Conservation (phyloP, 2,797 vertebrate genomes). For the Onychomys leucogaster region DNA sequence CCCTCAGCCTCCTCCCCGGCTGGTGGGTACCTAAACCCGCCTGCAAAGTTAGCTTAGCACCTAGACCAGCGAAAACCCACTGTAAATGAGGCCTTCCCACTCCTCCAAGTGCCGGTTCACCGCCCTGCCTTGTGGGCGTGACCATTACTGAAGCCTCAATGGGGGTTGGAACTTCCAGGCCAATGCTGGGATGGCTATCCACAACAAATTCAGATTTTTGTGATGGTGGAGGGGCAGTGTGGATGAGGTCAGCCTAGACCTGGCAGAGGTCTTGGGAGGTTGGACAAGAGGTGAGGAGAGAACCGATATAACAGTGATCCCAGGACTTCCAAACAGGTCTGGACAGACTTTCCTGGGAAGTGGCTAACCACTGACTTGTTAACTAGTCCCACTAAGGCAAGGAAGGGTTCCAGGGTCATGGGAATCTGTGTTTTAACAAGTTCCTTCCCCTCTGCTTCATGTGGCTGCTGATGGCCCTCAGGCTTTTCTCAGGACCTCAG, state of each 20-base stretch:
- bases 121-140: too few relatives aligned
- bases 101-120: too few relatives aligned
- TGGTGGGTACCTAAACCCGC: too few relatives aligned
- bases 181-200: too few relatives aligned
- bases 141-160: too few relatives aligned
- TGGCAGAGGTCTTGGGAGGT: not conserved
- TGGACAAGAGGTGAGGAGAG: not conserved
- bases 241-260: fast-evolving
- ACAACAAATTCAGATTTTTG: not conserved
- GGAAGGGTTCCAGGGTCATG: not conserved
- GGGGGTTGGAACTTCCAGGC: too few relatives aligned
- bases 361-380: not conserved
- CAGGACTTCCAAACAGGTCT: fast-evolving
- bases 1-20: too few relatives aligned
- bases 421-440: not conserved
- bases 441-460: too few relatives aligned
- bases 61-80: too few relatives aligned
- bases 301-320: not conserved
- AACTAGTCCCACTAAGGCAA: not conserved
- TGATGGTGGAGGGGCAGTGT: fast-evolving
- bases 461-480: too few relatives aligned
- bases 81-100: too few relatives aligned
- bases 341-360: not conserved
- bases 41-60: too few relatives aligned
- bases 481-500: not conserved